A percentile compares a stretch with the other conserved stretches of the same genome.
Conservation (phyloP, 2,113 vertebrate species). For the Dicrurus megarhynchus region DNA sequence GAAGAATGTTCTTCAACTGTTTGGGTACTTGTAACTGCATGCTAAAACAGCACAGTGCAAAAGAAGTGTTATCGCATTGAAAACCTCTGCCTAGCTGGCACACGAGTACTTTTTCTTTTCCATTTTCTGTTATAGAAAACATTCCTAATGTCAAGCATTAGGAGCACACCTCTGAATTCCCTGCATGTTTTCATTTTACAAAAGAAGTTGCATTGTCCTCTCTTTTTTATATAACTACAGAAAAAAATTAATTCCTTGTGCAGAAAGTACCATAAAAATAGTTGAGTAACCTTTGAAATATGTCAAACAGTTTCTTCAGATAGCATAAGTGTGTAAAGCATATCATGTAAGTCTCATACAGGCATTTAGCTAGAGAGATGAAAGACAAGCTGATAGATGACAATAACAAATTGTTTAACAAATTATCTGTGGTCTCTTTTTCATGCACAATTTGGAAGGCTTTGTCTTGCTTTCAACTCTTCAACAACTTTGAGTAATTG, state of each 20-base stretch:
- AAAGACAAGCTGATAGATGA: neutral
- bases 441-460: neutral
- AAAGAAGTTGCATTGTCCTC: conserved; percentile 43
- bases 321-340: neutral
- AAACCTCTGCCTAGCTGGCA: neutral
- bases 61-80: neutral
- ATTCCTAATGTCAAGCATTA: neutral
- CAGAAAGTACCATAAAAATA: neutral
- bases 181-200: conserved; percentile 49
- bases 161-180: conserved; percentile 59
- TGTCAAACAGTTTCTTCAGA: neutral
- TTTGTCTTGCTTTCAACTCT: conserved; percentile 14
- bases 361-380: neutral
- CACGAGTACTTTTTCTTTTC: neutral
- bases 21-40: neutral
- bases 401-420: neutral
- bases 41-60: neutral
- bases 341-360: neutral
- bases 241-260: neutral
- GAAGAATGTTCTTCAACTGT: neutral
- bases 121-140: conserved; percentile 18
- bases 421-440: neutral
- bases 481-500: neutral
- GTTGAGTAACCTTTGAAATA: neutral
- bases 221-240: neutral